Base-by-base conservation (phyloP, 1,140 invertebrate species). In the Hyles euphorbiae region DNA sequence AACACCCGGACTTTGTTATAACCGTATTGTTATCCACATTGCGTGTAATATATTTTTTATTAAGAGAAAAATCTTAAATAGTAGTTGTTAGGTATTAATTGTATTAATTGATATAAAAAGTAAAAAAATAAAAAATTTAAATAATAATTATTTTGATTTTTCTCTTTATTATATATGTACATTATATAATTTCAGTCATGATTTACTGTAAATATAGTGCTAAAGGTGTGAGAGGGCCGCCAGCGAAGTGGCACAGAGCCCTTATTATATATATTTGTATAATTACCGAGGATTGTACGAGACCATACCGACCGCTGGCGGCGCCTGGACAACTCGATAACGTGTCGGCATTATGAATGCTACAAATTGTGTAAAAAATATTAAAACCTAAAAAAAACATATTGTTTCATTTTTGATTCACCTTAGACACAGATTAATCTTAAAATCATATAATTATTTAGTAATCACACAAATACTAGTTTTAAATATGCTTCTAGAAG, bases 281-380 rank as follows among this genome's bases (percentile, higher is more conserved):
- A 76, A 34, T 48, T 56, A 8, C 43, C 10, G 5, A 46, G 34
- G 12, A 11, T 5, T 22, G 33, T 48, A 48, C 32, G 11, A n/a
- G 34, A 33, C 47, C 33, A 60, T 44, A 34, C 10, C 48, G 11
- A 34, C 49, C 70, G 83, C 83, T 81, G 83, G 72, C 79, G 75
- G 67, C 74, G 74, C 81, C 77, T 40, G 65, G 63, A 58, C 61
- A 59, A 61, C 67, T 61, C 65, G 76, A 70, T 68, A 88, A 66
- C 79, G 85, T 89, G 89, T 89, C 83, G 83, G 89, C 89, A 90
- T 90, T 90, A 89, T 90, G 82, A 90, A 90, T 90, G 89, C 89
- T 89, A 90, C 87, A 77, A 89, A 89, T 90, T 90, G 88, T 90
- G 88, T 90, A 90, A 89, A 90, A 90, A 90, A 89, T 89, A 90